phyloP scores from a whole-genome alignment of 2,113 vertebrate species.

The Pachycephala philippinensis region DNA sequence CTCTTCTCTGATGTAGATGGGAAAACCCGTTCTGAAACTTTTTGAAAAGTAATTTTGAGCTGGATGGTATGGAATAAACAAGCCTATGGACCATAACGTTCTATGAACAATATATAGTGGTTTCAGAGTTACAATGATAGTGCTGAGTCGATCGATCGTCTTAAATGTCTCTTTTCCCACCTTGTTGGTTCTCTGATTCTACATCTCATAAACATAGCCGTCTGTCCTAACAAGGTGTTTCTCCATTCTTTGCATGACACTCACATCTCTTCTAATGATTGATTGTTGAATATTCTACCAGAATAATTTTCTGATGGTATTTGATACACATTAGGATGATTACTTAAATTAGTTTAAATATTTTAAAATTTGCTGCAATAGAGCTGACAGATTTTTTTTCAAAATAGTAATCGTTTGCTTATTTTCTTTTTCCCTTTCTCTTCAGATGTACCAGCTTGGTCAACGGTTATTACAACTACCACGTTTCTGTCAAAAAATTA shows the following conservation, averaged over 20 bases:
- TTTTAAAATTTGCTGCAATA: background rate
- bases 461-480: background rate
- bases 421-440: background rate
- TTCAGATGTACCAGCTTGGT: background rate
- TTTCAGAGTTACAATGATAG: background rate
- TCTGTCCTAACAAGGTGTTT: background rate
- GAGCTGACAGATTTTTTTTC: background rate
- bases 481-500: background rate
- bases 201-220: background rate
- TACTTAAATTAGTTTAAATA: background rate
- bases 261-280: background rate
- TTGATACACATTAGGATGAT: background rate
- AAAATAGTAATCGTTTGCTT: background rate
- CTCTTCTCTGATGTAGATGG: background rate
- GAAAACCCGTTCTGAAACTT: accelerated
- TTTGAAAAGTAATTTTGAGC: background rate
- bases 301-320: background rate
- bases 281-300: background rate
- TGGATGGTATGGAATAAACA: background rate
- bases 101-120: background rate
- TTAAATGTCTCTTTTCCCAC: background rate
- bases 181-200: background rate
- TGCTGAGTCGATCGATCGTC: background rate
- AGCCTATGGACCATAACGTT: background rate
- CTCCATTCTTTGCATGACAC: background rate